Conservation (phyloP, 2,888 invertebrate genomes). For the Oscheius onirici region DNA sequence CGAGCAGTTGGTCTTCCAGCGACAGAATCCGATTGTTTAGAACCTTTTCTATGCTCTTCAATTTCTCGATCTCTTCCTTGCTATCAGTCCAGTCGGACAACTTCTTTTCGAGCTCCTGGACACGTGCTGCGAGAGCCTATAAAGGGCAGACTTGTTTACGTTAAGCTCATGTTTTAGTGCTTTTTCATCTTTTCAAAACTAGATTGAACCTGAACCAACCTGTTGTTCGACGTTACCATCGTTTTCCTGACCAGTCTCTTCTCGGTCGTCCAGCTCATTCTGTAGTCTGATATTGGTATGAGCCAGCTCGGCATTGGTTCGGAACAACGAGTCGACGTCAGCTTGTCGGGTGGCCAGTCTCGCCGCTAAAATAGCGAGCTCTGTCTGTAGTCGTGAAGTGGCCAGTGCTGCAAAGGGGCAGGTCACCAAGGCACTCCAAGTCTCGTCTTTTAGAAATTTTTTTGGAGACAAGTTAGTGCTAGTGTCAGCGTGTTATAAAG, state of each 20-base stretch:
- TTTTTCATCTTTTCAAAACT: neutral
- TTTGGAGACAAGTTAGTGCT: constrained; percentile 12
- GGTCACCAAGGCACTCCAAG: constrained; percentile 24
- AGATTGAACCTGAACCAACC: too few species aligned
- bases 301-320: constrained; percentile 66
- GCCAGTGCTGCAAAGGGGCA: constrained; percentile 35
- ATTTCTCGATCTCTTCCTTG: constrained; percentile 29
- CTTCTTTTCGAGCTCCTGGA: constrained; percentile 24
- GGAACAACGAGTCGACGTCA: constrained; percentile 68
- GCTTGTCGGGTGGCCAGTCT: constrained; percentile 62
- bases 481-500: constrained; percentile 17
- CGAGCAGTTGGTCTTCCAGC: constrained; percentile 44
- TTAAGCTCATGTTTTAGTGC: neutral
- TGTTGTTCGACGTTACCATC: neutral
- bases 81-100: constrained; percentile 19
- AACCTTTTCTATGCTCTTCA: constrained; percentile 40
- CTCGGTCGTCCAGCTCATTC: constrained; percentile 59
- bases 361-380: constrained; percentile 69
- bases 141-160: neutral
- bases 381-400: constrained; percentile 51
- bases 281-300: constrained; percentile 66
- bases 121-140: constrained; percentile 11
- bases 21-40: constrained; percentile 42
- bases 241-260: constrained; percentile 34
- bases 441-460: neutral